These are phyloP conservation scores for Cotesia chilonis DNA, from an alignment of 1,140 invertebrate species.

Conservation along the genomic window DNA sequence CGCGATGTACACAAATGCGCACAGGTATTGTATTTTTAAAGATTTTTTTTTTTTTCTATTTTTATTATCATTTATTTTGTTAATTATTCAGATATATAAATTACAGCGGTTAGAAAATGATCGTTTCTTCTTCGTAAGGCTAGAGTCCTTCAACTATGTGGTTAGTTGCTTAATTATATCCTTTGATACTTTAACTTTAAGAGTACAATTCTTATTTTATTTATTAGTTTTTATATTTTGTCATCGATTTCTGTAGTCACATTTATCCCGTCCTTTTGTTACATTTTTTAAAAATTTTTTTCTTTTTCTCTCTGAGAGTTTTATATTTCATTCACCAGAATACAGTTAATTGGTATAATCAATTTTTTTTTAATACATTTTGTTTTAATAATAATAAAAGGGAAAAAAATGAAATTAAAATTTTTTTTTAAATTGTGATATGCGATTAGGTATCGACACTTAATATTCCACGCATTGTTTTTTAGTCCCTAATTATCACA, in stretches of 20 bases:
- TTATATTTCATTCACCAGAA: constrained; percentile 6
- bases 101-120: constrained; percentile 47
- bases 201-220: constrained; percentile 11
- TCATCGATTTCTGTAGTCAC: constrained; percentile 23
- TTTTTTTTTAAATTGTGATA: constrained; percentile 26
- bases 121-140: constrained; percentile 45
- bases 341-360: background rate
- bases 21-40: constrained; percentile 38
- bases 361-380: background rate
- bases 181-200: constrained; percentile 34
- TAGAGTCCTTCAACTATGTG: constrained; percentile 40
- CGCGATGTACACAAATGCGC: constrained; percentile 31
- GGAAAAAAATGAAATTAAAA: background rate
- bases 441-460: constrained; percentile 27
- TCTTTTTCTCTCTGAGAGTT: constrained; percentile 14
- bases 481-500: constrained; percentile 1
- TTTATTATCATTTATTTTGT: too few relatives aligned
- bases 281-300: constrained; percentile 20
- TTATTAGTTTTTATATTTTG: constrained; percentile 19
- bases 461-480: background rate
- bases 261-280: constrained; percentile 17
- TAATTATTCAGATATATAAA: constrained; percentile 35
- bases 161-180: constrained; percentile 36
- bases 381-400: background rate
- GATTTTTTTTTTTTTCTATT: constrained; percentile 26